These are phyloP conservation scores for Olivierus martensii DNA, from an alignment of 1,140 invertebrate genomes.

Conservation along the genomic window DNA sequence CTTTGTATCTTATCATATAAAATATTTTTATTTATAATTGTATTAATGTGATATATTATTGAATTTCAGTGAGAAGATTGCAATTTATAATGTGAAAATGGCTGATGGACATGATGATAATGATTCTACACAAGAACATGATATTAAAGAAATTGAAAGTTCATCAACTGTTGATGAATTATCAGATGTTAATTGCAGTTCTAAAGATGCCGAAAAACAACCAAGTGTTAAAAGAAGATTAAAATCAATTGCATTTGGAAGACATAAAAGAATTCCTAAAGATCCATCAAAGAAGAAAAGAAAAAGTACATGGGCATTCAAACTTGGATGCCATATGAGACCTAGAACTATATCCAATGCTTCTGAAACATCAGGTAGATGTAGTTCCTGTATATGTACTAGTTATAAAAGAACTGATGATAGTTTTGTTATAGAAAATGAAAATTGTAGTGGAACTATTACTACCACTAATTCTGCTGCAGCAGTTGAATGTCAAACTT, in stretches of 20 bases:
- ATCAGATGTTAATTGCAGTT: neutral
- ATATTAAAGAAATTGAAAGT: no score
- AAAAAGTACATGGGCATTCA: neutral
- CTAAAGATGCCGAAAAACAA: neutral
- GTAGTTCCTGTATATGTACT: neutral
- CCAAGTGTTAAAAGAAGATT: neutral
- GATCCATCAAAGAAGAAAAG: neutral
- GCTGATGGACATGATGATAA: no score
- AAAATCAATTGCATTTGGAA: neutral
- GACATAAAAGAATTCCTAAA: neutral
- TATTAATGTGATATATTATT: no score
- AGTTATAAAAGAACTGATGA: neutral
- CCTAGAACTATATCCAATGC: neutral
- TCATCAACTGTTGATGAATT: neutral
- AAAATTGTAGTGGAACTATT: no score
- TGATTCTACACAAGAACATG: no score
- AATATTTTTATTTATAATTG: no score
- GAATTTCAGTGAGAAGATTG: no score
- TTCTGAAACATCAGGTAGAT: neutral
- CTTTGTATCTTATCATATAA: no score
- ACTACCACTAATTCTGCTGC: no score
- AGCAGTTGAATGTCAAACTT: no score
- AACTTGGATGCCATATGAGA: neutral
- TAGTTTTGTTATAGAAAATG: no score
- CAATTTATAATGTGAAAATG: no score